phyloP scores from a whole-genome alignment of 2,113 vertebrate genomes.

The Aegotheles bennettii region DNA sequence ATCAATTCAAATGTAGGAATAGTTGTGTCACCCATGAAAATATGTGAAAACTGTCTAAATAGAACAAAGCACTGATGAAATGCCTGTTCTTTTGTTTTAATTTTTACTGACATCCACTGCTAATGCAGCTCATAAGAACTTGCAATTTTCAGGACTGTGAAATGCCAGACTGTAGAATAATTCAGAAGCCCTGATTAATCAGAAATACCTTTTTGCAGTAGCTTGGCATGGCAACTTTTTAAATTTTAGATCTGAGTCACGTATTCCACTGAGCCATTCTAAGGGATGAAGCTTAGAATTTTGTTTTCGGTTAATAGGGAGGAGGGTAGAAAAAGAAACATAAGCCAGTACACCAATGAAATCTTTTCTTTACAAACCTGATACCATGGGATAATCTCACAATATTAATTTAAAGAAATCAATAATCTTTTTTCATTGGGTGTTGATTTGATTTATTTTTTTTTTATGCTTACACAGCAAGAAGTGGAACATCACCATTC shows the following conservation, averaged over 20 bases:
- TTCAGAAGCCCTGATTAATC: neutral
- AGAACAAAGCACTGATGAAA: neutral
- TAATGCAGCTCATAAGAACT: neutral
- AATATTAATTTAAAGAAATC: neutral
- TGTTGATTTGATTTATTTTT: no score
- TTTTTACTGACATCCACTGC: neutral
- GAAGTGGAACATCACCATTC: neutral
- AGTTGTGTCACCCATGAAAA: neutral
- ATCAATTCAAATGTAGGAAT: neutral
- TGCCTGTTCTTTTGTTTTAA: neutral
- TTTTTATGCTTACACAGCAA: neutral
- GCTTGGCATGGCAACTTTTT: neutral
- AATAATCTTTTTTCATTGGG: neutral
- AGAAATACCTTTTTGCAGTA: neutral
- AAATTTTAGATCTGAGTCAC: neutral
- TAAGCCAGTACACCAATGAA: neutral
- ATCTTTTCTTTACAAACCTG: neutral
- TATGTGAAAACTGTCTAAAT: neutral
- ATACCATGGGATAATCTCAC: neutral
- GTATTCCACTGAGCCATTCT: neutral
- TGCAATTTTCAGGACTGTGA: neutral
- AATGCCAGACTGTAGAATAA: neutral
- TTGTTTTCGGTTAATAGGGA: neutral
- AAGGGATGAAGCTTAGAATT: neutral
- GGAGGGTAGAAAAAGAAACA: neutral